phyloP scores from a whole-genome alignment of 2,797 vertebrate species.

The Pelobates cultripes region DNA sequence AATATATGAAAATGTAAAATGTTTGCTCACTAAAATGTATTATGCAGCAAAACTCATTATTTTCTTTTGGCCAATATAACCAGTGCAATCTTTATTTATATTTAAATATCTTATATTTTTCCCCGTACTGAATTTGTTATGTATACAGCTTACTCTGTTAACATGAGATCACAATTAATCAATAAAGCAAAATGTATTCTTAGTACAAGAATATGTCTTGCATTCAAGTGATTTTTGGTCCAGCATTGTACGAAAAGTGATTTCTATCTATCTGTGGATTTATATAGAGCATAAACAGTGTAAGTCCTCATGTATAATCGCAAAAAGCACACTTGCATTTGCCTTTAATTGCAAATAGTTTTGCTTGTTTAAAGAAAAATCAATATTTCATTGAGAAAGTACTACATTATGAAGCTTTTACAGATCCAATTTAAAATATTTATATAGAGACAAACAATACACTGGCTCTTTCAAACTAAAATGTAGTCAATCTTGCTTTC shows the following conservation, averaged over 20 bases:
- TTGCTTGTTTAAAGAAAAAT: slow-evolving; percentile 40
- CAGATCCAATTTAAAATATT: slow-evolving; percentile 43
- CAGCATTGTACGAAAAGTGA: background rate
- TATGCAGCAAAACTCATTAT: background rate
- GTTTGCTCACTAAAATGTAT: background rate
- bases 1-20: background rate
- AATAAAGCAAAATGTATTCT: slow-evolving; percentile 17
- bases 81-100: background rate
- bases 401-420: slow-evolving; percentile 43
- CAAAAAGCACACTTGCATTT: slow-evolving; percentile 18
- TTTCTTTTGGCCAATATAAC: background rate
- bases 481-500: slow-evolving; percentile 29
- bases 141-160: background rate
- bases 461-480: slow-evolving; percentile 22
- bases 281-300: too few relatives aligned
- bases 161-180: background rate
- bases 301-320: slow-evolving; percentile 14
- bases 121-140: background rate
- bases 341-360: slow-evolving; percentile 51
- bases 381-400: slow-evolving; percentile 49
- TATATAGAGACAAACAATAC: slow-evolving; percentile 41
- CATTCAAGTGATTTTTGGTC: slow-evolving; percentile 17
- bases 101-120: too few relatives aligned
- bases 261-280: background rate
- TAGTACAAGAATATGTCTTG: slow-evolving; percentile 16